Base-by-base conservation (phyloP, 37 sponge, comb jelly and placozoan species). In the Beroe forskalii region DNA sequence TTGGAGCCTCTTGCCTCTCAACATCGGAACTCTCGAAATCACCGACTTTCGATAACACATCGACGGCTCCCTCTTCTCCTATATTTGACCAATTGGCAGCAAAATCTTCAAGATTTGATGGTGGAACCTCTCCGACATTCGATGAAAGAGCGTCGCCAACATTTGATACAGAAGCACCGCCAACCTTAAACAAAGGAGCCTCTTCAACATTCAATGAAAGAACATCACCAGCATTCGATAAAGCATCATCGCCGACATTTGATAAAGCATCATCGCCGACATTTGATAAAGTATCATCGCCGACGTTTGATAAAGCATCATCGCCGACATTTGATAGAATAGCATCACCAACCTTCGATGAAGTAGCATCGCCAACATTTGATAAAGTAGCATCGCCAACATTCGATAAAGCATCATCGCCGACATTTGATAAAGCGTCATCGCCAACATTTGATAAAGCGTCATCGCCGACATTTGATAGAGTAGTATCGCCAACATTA, bases 401-500 rank as follows among this genome's bases (percentile, higher is more conserved):
- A 23, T 44, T 80, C 28, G 86, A 80, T 44, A 80, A 80, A 4
- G 30, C 30, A 20, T 43, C 30, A 43, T 80, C 86, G 12, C 86
- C 86, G 8, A 80, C 86, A 12, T 80, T 80, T 48, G 86, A 43
- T 43, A 41, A 80, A 38, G 38, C 55, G 20, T 24, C 40, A 80
- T 80, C 86, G 1, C 86, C 86, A 42, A 80, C 44, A 23, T 80
- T 80, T n/a, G 86, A 44, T 42, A 44, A 25, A 28, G 38, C 44
- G 12, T 24, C 30, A 41, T 44, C 86, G 1, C 55, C 86, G n/a
- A 80, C 86, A 12, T 80, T 80, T 33, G 72, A 69, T 28, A n/a
- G n/a, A n/a, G n/a, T n/a, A n/a, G n/a, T n/a, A n/a, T n/a, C n/a
- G n/a, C n/a, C n/a, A n/a, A n/a, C n/a, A n/a, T n/a, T n/a, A n/a